These are phyloP conservation scores for Mythimna impura DNA, from an alignment of 2,888 invertebrate species.

Conservation along the genomic window DNA sequence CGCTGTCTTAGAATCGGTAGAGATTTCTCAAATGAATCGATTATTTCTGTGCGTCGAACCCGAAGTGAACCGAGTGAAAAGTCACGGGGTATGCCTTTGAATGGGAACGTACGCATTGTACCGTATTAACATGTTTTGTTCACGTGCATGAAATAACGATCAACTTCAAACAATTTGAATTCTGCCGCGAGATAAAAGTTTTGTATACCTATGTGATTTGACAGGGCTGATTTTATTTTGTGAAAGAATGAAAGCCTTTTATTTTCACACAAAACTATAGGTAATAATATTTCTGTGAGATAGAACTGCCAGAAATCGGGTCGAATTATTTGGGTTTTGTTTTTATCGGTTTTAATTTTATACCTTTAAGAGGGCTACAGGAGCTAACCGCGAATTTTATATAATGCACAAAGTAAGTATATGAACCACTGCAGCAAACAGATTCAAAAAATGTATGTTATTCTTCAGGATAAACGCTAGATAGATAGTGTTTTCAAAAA, in stretches of 20 bases:
- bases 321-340: neutral
- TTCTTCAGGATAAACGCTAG: no score
- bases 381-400: no score
- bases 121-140: conserved; percentile 58
- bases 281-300: neutral
- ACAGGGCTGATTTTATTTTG: conserved; percentile 35
- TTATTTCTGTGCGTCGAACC: conserved; percentile 47
- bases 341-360: neutral
- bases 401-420: no score
- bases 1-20: conserved; percentile 59
- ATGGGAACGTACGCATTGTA: conserved; percentile 58
- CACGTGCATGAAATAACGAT: conserved; percentile 63
- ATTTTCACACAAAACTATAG: conserved; percentile 7
- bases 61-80: conserved; percentile 57
- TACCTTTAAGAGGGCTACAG: neutral
- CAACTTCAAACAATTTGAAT: conserved; percentile 61
- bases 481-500: no score
- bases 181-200: conserved; percentile 34
- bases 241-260: neutral
- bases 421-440: no score
- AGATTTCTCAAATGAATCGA: conserved; percentile 67
- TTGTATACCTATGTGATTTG: conserved; percentile 41
- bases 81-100: conserved; percentile 59
- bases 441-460: no score
- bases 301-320: neutral